A percentile compares a stretch with the other conserved stretches of the same genome.
These are phyloP conservation scores for Sarcophaga carnaria DNA, from an alignment of 2,888 invertebrate species.

Conservation along the genomic window DNA sequence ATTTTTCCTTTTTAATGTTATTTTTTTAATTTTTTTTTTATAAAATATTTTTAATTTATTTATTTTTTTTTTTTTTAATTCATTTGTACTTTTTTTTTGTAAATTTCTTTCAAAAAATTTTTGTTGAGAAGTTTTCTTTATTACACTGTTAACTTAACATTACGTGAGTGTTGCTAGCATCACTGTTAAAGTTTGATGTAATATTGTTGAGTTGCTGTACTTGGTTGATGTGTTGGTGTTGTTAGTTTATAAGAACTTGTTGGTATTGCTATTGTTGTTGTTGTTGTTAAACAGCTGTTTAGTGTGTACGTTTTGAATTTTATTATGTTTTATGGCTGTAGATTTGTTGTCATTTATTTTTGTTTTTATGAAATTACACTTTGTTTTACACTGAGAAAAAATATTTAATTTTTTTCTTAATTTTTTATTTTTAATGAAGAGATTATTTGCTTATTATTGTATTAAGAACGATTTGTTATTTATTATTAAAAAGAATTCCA, in stretches of 20 bases:
- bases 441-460: not conserved
- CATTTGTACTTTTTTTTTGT: not conserved
- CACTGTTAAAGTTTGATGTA: not conserved
- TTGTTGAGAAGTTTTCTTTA: not conserved
- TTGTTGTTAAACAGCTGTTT: constrained; percentile 43
- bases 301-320: constrained; percentile 30
- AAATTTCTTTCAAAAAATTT: not conserved
- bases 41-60: not conserved
- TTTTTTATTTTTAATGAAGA: not conserved
- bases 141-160: constrained; percentile 36
- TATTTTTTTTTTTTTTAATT: not conserved
- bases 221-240: constrained; percentile 13
- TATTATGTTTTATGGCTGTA: constrained; percentile 39
- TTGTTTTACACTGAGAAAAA: not conserved
- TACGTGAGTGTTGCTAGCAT: not conserved
- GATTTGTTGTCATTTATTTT: constrained; percentile 26
- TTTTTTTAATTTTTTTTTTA: not conserved
- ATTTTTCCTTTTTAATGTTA: not conserved
- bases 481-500: not conserved
- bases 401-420: not conserved
- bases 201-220: constrained; percentile 4
- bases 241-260: not conserved
- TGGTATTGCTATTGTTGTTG: not conserved
- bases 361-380: not conserved
- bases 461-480: not conserved